phyloP scores from a whole-genome alignment of 2,888 invertebrate species.

The Tetanocera ferruginea region DNA sequence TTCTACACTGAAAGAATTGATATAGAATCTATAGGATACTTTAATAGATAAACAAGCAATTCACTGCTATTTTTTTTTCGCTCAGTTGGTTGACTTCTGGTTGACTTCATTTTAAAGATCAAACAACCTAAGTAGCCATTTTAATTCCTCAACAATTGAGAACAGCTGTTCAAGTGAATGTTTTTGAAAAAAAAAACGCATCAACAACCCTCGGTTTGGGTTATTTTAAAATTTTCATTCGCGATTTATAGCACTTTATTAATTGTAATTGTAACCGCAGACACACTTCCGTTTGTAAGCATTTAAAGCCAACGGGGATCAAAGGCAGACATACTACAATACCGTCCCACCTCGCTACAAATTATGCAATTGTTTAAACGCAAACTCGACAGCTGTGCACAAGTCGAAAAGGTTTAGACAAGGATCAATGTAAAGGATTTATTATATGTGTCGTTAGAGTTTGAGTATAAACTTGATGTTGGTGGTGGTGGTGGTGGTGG shows the following conservation, averaged over 20 bases:
- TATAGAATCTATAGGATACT: too few species aligned
- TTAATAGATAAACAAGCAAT: too few species aligned
- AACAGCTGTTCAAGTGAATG: not conserved
- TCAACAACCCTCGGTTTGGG: not conserved
- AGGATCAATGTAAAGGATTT: constrained; percentile 15
- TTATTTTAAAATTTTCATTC: not conserved
- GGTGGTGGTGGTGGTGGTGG: not conserved
- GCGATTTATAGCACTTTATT: not conserved
- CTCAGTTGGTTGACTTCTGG: too few species aligned
- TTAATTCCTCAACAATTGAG: not conserved
- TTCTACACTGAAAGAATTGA: too few species aligned
- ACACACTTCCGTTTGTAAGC: not conserved
- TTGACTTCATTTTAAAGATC: not conserved
- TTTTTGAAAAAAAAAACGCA: too few species aligned
- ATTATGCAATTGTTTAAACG: constrained; percentile 8
- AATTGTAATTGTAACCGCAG: not conserved
- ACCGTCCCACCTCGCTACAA: not conserved
- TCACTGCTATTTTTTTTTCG: too few species aligned
- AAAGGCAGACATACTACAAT: not conserved
- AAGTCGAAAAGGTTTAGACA: not conserved
- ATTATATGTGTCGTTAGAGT: not conserved
- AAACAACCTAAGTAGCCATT: not conserved
- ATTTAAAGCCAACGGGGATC: not conserved
- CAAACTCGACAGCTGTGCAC: constrained; percentile 17
- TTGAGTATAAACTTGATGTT: not conserved